phyloP scores from a whole-genome alignment of 2,888 invertebrate species.

The Ectemnius continuus region DNA sequence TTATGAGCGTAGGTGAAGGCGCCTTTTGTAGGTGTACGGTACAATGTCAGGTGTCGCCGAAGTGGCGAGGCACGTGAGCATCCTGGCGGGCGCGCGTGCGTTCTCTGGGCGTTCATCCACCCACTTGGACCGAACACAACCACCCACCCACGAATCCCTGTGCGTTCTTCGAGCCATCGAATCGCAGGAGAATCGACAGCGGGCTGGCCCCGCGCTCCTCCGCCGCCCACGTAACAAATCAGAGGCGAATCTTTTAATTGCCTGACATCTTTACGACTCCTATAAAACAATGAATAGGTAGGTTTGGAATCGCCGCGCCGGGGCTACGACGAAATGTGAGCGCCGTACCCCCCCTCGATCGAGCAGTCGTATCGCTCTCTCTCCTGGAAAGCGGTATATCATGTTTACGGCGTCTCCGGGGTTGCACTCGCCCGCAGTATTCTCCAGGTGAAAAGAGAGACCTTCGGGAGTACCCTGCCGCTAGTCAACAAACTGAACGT shows the following conservation, averaged over 20 bases:
- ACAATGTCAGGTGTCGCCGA: slow-evolving; percentile 63
- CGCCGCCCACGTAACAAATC: slow-evolving; percentile 68
- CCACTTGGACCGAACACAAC: slow-evolving; percentile 30
- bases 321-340: slow-evolving; percentile 20
- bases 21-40: slow-evolving; percentile 58
- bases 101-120: slow-evolving; percentile 44
- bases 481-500: slow-evolving; percentile 17
- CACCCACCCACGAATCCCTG: no score
- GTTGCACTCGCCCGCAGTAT: slow-evolving; percentile 32
- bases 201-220: slow-evolving; percentile 2
- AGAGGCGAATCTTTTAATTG: slow-evolving; percentile 69
- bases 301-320: slow-evolving; percentile 52
- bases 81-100: slow-evolving; percentile 17
- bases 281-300: slow-evolving; percentile 75
- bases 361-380: slow-evolving; percentile 33
- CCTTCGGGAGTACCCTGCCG: slow-evolving; percentile 25
- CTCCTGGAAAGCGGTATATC: slow-evolving; percentile 57
- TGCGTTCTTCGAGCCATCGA: not conserved
- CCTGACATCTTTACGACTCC: slow-evolving; percentile 69
- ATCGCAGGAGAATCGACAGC: slow-evolving; percentile 10
- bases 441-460: slow-evolving; percentile 35
- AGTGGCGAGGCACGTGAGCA: slow-evolving; percentile 29
- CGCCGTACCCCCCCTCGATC: slow-evolving; percentile 34
- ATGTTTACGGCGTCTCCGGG: slow-evolving; percentile 63
- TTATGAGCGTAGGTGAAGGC: slow-evolving; percentile 65